Conservation (phyloP, 1,140 invertebrate species). For the Zaprionus tsacasi region DNA sequence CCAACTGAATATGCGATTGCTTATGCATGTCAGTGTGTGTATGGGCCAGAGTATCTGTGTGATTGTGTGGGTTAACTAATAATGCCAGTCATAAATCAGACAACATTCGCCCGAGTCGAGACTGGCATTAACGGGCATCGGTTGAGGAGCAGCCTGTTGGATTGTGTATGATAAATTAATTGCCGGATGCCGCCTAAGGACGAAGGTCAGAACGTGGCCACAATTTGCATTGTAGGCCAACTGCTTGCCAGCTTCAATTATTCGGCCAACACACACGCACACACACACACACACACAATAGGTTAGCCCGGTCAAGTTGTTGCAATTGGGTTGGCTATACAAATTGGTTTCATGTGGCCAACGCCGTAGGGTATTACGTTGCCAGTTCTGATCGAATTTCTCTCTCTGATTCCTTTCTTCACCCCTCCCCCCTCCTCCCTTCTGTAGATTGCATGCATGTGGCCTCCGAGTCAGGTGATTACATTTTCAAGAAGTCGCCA, state of each 20-base stretch:
- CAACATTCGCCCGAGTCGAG: conserved; percentile 56
- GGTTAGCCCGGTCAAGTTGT: conserved; percentile 20
- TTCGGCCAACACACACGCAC: conserved; percentile 4
- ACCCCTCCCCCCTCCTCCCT: conserved; percentile 24
- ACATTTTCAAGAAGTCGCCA: conserved; percentile 89
- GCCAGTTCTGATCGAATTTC: neutral
- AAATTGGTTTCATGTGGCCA: conserved; percentile 61
- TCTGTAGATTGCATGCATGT: conserved; percentile 92
- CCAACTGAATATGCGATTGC: neutral
- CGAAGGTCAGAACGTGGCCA: conserved; percentile 24
- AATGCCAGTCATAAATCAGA: conserved; percentile 74
- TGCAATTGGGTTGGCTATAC: conserved; percentile 48
- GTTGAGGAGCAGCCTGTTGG: conserved; percentile 15
- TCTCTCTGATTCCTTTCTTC: neutral
- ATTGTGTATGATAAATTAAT: conserved; percentile 76
- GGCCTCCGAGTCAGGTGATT: conserved; percentile 91
- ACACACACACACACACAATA: conserved; percentile 13
- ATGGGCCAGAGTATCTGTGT: neutral
- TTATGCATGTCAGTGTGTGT: neutral
- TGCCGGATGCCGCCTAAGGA: conserved; percentile 30
- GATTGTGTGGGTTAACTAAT: conserved; percentile 56
- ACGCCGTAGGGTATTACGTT: conserved; percentile 7
- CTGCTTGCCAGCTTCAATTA: conserved; percentile 51
- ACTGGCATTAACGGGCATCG: conserved; percentile 65
- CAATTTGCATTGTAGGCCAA: conserved; percentile 54